Percentiles rank a stretch among this genome's conserved stretches.
These are phyloP conservation scores for Siniperca undulata DNA, from an alignment of 2,797 vertebrate species.

Conservation along the genomic window DNA sequence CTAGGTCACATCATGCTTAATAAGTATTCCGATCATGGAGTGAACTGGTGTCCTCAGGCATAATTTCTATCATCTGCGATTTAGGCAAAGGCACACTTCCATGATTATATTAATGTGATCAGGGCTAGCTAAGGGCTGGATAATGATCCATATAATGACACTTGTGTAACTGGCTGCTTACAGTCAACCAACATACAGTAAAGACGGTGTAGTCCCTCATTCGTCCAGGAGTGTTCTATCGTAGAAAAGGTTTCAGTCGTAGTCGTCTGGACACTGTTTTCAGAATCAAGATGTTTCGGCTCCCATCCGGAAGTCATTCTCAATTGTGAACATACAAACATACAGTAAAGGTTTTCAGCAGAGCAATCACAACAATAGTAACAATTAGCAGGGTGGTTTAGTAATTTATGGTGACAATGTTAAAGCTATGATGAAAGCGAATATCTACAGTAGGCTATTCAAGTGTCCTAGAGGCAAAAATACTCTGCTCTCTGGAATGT, in stretches of 20 bases:
- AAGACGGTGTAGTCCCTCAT: no score
- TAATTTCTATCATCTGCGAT: neutral
- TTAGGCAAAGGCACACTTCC: neutral
- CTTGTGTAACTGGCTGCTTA: neutral
- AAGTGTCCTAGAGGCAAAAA: neutral
- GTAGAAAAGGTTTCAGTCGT: no score
- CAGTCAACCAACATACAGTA: neutral
- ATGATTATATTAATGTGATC: neutral
- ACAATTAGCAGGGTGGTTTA: neutral
- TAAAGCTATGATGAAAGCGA: neutral
- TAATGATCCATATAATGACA: neutral
- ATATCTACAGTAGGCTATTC: neutral
- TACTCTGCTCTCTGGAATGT: neutral
- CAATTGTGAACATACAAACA: neutral
- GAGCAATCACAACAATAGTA: neutral
- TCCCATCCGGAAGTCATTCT: no score
- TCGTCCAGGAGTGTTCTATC: no score
- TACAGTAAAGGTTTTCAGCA: neutral
- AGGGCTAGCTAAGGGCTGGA: neutral
- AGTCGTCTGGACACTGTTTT: no score
- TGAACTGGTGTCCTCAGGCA: neutral
- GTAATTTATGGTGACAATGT: neutral
- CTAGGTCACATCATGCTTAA: constrained; percentile 9
- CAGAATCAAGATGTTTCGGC: no score
- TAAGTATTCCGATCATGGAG: constrained; percentile 41